Conservation (phyloP, 2,888 invertebrate species). For the Lithosia quadra region DNA sequence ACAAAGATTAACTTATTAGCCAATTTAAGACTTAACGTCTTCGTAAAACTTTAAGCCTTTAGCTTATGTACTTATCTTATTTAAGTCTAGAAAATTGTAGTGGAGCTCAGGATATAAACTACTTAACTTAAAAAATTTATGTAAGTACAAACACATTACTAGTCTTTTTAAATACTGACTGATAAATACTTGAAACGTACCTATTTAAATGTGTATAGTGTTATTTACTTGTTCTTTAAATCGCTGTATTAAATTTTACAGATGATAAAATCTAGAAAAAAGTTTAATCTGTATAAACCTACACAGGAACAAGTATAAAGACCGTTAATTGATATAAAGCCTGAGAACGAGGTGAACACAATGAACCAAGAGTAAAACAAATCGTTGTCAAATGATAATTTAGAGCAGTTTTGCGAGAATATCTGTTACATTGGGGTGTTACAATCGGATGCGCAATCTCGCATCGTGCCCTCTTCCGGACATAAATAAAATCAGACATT, state of each 20-base stretch:
- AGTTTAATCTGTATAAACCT: too few species aligned
- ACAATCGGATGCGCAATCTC: conserved; percentile 76
- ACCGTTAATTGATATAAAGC: conserved; percentile 59
- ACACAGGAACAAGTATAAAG: conserved; percentile 39
- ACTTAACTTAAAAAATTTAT: not conserved
- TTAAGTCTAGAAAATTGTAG: conserved; percentile 56
- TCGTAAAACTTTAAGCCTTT: conserved; percentile 60
- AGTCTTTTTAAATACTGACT: not conserved
- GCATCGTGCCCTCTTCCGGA: conserved; percentile 74
- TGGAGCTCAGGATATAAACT: conserved; percentile 14
- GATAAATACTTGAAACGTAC: too few species aligned
- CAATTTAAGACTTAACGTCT: conserved; percentile 53
- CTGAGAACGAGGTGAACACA: conserved; percentile 57
- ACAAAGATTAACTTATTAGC: conserved; percentile 58
- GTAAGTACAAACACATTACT: not conserved
- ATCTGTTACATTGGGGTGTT: conserved; percentile 75
- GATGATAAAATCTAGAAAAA: too few species aligned
- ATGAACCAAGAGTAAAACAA: conserved; percentile 73
- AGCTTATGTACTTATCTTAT: conserved; percentile 62
- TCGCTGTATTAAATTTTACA: too few species aligned
- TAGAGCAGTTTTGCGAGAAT: conserved; percentile 71
- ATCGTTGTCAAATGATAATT: conserved; percentile 76
- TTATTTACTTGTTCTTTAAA: too few species aligned
- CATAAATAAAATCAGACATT: conserved; percentile 82
- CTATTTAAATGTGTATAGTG: too few species aligned